Conservation (phyloP, 2,888 invertebrate species). For the Watsonalla binaria region DNA sequence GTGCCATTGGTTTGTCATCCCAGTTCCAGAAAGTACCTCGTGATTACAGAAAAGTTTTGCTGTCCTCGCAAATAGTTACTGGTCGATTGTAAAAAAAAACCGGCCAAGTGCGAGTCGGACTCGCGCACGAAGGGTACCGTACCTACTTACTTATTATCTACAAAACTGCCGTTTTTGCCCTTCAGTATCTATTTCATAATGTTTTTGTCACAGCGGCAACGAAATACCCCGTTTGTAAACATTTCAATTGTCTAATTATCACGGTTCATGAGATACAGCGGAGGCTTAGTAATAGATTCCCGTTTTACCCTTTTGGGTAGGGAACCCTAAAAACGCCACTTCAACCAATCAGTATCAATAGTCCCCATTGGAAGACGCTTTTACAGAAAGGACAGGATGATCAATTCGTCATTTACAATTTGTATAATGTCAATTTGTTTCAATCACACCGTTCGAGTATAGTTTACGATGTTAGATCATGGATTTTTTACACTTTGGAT, state of each 20-base stretch:
- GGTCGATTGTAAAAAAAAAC: slow-evolving; percentile 6
- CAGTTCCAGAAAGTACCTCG: too few relatives aligned
- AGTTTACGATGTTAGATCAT: neutral
- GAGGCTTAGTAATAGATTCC: too few relatives aligned
- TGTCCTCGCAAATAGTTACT: slow-evolving; percentile 31
- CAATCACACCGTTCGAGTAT: slow-evolving; percentile 31
- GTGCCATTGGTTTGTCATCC: too few relatives aligned
- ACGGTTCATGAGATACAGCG: too few relatives aligned
- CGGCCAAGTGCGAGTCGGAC: too few relatives aligned
- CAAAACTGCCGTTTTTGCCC: too few relatives aligned
- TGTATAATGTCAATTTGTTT: slow-evolving; percentile 72
- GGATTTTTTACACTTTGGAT: neutral
- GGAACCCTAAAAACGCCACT: slow-evolving; percentile 30
- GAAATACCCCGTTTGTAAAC: too few relatives aligned
- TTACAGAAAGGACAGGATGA: slow-evolving; percentile 52
- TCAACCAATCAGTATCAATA: slow-evolving; percentile 51
- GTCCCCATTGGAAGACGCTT: slow-evolving; percentile 38
- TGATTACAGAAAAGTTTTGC: slow-evolving; percentile 15
- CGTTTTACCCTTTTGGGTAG: neutral
- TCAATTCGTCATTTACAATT: slow-evolving; percentile 76
- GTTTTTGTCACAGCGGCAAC: too few relatives aligned
- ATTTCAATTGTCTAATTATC: too few relatives aligned
- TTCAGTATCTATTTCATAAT: too few relatives aligned
- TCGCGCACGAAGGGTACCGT: too few relatives aligned
- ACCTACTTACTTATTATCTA: too few relatives aligned